A percentile compares a stretch with the other conserved stretches of the same genome.
Evolutionary conservation across 2,888 invertebrate genomes (phyloP).

Genomic region (Sphinx pinastri): DNA sequence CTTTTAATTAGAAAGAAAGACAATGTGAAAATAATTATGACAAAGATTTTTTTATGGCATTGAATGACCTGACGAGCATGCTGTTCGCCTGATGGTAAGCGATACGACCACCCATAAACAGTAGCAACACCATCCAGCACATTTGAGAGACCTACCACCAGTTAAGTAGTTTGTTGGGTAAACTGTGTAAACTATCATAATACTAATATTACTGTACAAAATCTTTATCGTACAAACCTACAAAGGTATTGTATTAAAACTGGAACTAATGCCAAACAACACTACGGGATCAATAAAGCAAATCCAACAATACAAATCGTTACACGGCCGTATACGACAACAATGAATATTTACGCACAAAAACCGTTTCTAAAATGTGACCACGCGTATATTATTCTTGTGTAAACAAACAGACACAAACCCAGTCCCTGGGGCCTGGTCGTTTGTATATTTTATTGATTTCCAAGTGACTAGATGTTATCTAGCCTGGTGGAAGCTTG

Average conservation of each 20-base stretch:
- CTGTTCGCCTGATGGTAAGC: no score
- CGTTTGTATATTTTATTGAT: slow-evolving; percentile 58
- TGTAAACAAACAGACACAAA: slow-evolving; percentile 16
- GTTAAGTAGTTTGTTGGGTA: neutral
- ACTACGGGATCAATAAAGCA: slow-evolving; percentile 30
- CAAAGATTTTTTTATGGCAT: no score
- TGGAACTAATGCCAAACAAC: slow-evolving; percentile 33
- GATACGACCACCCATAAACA: no score
- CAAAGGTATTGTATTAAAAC: slow-evolving; percentile 36
- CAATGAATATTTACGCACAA: slow-evolving; percentile 20
- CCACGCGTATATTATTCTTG: slow-evolving; percentile 19
- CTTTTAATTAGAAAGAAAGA: no score
- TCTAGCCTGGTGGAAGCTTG: slow-evolving; percentile 38
- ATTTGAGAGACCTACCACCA: no score
- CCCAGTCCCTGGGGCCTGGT: slow-evolving; percentile 3
- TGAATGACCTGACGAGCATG: no score
- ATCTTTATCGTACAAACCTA: neutral
- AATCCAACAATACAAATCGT: slow-evolving; percentile 28
- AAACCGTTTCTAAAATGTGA: slow-evolving; percentile 20
- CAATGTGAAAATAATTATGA: no score
- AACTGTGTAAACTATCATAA: neutral
- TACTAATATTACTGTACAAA: neutral
- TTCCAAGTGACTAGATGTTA: slow-evolving; percentile 60
- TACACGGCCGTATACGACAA: slow-evolving; percentile 10
- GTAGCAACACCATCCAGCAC: no score